Evolutionary conservation across 1,140 invertebrate genomes (phyloP).

Genomic region (Eupeodes corollae): DNA sequence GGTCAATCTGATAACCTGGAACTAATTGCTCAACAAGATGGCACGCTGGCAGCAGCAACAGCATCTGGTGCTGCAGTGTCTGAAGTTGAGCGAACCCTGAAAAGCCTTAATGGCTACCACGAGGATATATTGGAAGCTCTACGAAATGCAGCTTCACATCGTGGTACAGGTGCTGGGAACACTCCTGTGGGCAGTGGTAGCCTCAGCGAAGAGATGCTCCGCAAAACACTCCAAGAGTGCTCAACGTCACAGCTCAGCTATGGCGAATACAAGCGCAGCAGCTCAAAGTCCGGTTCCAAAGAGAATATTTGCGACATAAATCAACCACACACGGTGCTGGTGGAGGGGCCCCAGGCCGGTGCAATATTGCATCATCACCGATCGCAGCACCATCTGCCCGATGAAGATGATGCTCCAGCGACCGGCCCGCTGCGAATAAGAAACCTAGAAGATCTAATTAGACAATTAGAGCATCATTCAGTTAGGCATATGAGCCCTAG

Average conservation of each 20-base stretch:
- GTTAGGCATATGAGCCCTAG: constrained; percentile 78
- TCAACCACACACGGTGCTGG: constrained; percentile 37
- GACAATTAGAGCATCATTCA: constrained; percentile 80
- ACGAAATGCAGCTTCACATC: constrained; percentile 62
- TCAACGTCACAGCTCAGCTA: constrained; percentile 40
- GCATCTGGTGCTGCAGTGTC: constrained; percentile 46
- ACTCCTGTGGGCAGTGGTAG: constrained; percentile 49
- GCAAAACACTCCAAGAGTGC: constrained; percentile 56
- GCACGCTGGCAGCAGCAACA: constrained; percentile 44
- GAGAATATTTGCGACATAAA: constrained; percentile 55
- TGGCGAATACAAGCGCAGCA: constrained; percentile 49
- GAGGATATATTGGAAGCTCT: constrained; percentile 82
- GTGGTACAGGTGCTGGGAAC: constrained; percentile 44
- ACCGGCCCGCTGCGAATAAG: constrained; percentile 71
- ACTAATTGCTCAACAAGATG: constrained; percentile 55
- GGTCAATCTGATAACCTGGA: constrained; percentile 61
- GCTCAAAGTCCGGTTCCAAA: constrained; percentile 39
- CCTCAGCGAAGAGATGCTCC: constrained; percentile 48
- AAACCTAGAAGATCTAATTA: constrained; percentile 80
- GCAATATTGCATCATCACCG: constrained; percentile 32
- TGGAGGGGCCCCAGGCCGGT: constrained; percentile 20
- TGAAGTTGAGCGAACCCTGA: constrained; percentile 71
- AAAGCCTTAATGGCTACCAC: constrained; percentile 83
- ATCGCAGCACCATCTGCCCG: constrained; percentile 34
- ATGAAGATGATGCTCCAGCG: constrained; percentile 57